phyloP scores from a whole-genome alignment of 2,888 invertebrate species.

The Heliothis peltigera region DNA sequence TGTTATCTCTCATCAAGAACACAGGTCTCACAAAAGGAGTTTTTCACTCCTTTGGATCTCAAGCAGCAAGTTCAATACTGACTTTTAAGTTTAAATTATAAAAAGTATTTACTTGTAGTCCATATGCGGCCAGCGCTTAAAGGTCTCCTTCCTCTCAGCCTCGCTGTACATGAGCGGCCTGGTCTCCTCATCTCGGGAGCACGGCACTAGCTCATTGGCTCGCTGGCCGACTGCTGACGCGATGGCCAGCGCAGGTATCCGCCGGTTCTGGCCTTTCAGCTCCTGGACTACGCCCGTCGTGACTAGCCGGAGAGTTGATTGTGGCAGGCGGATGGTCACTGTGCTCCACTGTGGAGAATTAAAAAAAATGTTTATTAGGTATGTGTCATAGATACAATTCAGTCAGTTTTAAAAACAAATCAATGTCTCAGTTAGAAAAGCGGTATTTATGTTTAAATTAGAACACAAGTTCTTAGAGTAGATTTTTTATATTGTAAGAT shows the following conservation, averaged over 20 bases:
- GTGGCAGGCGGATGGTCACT: conserved; percentile 94
- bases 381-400: too few species aligned
- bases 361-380: not conserved
- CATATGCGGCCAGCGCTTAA: conserved; percentile 98
- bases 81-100: too few species aligned
- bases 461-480: too few species aligned
- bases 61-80: too few species aligned
- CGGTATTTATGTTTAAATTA: too few species aligned
- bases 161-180: conserved; percentile 96
- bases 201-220: conserved; percentile 93
- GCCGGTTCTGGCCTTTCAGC: conserved; percentile 94
- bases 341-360: conserved; percentile 94
- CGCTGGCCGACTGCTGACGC: conserved; percentile 97
- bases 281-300: conserved; percentile 95
- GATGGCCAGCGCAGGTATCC: conserved; percentile 96
- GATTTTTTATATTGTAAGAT: too few species aligned
- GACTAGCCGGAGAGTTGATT: conserved; percentile 94
- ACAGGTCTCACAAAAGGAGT: too few species aligned
- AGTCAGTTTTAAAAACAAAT: too few species aligned
- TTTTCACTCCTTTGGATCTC: too few species aligned
- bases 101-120: conserved; percentile 94
- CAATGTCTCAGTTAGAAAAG: too few species aligned
- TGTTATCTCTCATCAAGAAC: too few species aligned
- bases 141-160: conserved; percentile 96
- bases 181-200: conserved; percentile 86